A percentile compares a stretch with the other conserved stretches of the same genome.
These are phyloP conservation scores for Parapristionchus giblindavisi DNA, from an alignment of 2,888 invertebrate species.

Conservation along the genomic window DNA sequence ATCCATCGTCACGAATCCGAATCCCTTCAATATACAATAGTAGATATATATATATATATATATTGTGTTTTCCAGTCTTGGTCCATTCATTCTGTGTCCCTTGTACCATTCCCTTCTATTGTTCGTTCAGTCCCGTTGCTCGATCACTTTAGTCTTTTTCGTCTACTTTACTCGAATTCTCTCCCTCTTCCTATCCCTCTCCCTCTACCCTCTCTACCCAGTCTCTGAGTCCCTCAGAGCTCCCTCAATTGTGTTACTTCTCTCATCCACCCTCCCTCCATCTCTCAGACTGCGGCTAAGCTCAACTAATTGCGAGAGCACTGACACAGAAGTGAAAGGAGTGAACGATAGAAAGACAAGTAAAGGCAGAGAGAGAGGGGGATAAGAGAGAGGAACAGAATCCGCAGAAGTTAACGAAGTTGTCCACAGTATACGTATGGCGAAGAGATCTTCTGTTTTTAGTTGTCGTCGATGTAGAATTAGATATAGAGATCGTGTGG, in stretches of 20 bases:
- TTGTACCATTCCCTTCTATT: background rate
- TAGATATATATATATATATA: background rate
- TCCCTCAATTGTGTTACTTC: conserved; percentile 33
- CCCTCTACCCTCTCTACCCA: conserved; percentile 19
- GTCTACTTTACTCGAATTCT: background rate
- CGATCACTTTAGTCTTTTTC: background rate
- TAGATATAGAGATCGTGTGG: too few species aligned
- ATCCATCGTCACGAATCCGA: conserved; percentile 99
- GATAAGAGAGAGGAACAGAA: too few species aligned
- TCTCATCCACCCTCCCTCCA: conserved; percentile 18
- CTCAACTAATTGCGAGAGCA: conserved; percentile 27
- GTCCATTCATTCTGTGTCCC: conserved; percentile 24
- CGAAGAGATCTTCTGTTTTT: too few species aligned
- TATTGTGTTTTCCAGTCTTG: conserved; percentile 7
- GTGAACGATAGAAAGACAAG: too few species aligned
- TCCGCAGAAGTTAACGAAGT: too few species aligned
- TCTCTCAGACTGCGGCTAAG: conserved; percentile 29
- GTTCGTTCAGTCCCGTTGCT: conserved; percentile 16
- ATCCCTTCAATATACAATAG: conserved; percentile 87
- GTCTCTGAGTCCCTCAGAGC: too few species aligned
- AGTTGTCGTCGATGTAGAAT: too few species aligned
- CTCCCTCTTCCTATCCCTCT: conserved; percentile 19
- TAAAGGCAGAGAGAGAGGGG: too few species aligned
- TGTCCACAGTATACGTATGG: too few species aligned
- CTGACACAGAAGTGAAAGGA: conserved; percentile 22